Evolutionary conservation across 1,140 invertebrate genomes (phyloP), one percentile per base, ranked within the genome.

Genomic region (Rhynchophorus ferrugineus): DNA sequence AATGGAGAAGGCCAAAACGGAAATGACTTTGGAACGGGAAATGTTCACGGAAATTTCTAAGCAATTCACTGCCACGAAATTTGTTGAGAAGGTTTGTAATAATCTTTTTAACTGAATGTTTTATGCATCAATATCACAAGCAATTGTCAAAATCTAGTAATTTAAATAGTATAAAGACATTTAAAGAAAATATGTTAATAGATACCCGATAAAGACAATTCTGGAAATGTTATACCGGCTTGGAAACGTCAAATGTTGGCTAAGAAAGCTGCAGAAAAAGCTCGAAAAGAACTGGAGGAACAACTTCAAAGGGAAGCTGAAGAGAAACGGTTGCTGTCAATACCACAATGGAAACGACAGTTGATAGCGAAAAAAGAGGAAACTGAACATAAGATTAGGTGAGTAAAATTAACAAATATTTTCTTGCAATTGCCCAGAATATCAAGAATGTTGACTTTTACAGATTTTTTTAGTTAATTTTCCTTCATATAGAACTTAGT

Each of bases 231-330:
- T 14, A 94, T 95, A 64, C 92, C 92, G 8, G 84, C 84, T 14
- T 95, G 93, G 92, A 95, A 95, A 69, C 72, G 91, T 17, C 91
- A 95, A 71, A 93, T 97, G 88, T 64, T 95, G 66, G 92, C 92
- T 0, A 85, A 90, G 61, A 91, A 95, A 68, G 87, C 89, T 0
- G 92, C 92, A 0, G 91, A 95, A 67, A 84, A 87, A 54, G 92
- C 92, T 1, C 82, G 87, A 51, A 89, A 88, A 65, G 91, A 95
- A 62, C 73, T 91, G 43, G 90, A 94, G 70, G 89, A 91, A 67
- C 80, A 87, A 58, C 72, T 90, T 62, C 80, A 83, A 35, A 76
- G 81, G 46, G 89, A 94, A 62, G 86, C 88, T 1, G 91, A 95
- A 70, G 84, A 89, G 57, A 83, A 88, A 56, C 74, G 89, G 60